Base-by-base conservation (phyloP, 2,113 vertebrate species). In the Eonycteris spelaea region DNA sequence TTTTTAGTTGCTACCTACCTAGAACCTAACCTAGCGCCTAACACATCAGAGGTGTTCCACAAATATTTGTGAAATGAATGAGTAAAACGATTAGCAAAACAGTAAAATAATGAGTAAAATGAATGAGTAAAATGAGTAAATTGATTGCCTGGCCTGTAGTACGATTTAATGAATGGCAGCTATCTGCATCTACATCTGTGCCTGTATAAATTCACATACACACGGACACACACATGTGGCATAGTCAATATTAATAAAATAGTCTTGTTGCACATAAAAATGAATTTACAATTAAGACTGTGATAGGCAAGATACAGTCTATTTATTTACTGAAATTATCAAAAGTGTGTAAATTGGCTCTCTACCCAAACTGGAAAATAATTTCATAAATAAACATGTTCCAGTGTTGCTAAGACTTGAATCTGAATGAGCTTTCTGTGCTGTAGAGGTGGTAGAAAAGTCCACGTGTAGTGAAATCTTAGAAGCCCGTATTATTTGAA, bases 261-360 rank as follows among this genome's bases (percentile, higher is more conserved):
- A 65, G 51, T 35, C 57, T 63, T 53, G 55, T 63, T 78, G 77
- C 24, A 33, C 48, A 12, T 68, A 48, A 77, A 70, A 77, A 92
- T 5, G 51, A 85, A 53, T 33, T 70, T 78, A 78, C 80, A 87
- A 97, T 92, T 90, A 96, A 91, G 97, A 97, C 94, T 86, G 95
- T 93, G 97, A 97, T 90, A 94, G 92, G 94, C 98, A 96, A 92
- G 97, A 95, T 85, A 96, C 35, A 79, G 88, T 96, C 82, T 95
- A 84, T 94, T 97, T 95, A 97, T 97, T 98, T 96, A 86, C 91
- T 97, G 97, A 97, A 98, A 97, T 97, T 78, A 90, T 97, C 80
- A 0, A 0, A 97, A 96, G 96, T 98, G 95, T 95, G 55, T 92
- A 95, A 95, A 97, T 98, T 98, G 97, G 95, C 97, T 98, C 79